These are phyloP conservation scores for Cardinalis cardinalis DNA, from an alignment of 2,113 vertebrate genomes.

Conservation along the genomic window DNA sequence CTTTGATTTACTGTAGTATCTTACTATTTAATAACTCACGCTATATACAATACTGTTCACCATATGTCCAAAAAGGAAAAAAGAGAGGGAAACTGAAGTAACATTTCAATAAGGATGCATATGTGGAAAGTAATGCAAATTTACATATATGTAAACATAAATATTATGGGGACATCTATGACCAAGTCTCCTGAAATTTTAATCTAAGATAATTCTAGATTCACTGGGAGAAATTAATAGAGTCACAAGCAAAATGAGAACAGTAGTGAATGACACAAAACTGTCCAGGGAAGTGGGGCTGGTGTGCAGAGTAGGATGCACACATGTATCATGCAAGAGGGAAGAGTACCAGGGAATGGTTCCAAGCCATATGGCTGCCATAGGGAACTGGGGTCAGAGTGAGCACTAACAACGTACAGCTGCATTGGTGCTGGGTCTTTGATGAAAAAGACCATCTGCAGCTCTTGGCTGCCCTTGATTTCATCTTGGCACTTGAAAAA, in stretches of 20 bases:
- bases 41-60: neutral
- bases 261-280: neutral
- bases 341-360: neutral
- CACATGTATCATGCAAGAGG: fast-evolving
- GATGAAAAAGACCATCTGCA: neutral
- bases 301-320: neutral
- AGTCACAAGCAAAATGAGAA: neutral
- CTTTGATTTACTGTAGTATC: neutral
- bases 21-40: neutral
- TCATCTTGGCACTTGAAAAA: neutral
- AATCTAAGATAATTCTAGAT: neutral
- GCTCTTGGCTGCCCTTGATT: neutral
- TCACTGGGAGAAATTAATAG: neutral
- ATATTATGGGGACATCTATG: neutral
- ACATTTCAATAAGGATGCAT: neutral
- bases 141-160: neutral
- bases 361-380: neutral
- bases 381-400: neutral
- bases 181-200: neutral
- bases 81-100: neutral
- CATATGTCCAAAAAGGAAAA: neutral
- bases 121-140: neutral
- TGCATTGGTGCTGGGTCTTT: neutral
- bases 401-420: fast-evolving
- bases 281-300: fast-evolving